Evolutionary conservation across 2,888 invertebrate genomes (phyloP).

Genomic region (Asteroscopus sphinx): DNA sequence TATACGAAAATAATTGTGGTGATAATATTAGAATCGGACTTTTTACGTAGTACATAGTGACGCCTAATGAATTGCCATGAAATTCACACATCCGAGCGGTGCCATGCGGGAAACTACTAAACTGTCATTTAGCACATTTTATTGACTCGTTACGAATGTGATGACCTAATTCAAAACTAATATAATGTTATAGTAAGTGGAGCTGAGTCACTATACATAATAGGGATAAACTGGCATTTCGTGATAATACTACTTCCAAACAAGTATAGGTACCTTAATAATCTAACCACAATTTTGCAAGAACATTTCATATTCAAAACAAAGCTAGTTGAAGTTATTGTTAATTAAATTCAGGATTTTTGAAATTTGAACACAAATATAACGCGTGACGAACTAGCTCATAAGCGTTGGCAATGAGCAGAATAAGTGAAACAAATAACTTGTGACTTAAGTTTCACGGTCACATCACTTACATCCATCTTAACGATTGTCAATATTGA

Average conservation of each 20-base stretch:
- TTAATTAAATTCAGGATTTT: constrained; percentile 11
- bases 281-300: constrained; percentile 1
- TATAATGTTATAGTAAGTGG: constrained; percentile 1
- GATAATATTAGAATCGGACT: no score
- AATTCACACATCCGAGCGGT: constrained; percentile 13
- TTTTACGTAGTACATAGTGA: background rate
- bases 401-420: constrained; percentile 44
- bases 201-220: no score
- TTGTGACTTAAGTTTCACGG: constrained; percentile 74
- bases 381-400: constrained; percentile 40
- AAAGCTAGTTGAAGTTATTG: constrained; percentile 1
- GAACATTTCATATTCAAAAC: constrained; percentile 3
- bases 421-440: constrained; percentile 68
- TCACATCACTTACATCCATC: constrained; percentile 61
- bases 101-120: constrained; percentile 9
- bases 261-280: background rate
- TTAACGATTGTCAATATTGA: constrained; percentile 83
- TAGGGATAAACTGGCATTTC: background rate
- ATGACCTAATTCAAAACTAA: constrained; percentile 21
- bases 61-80: constrained; percentile 9
- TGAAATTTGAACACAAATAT: constrained; percentile 19
- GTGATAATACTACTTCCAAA: background rate
- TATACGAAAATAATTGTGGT: no score
- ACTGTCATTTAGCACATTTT: constrained; percentile 36
- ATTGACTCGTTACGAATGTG: constrained; percentile 36